phyloP scores from a whole-genome alignment of 2,888 invertebrate species.

The Cryptus viduatorius region DNA sequence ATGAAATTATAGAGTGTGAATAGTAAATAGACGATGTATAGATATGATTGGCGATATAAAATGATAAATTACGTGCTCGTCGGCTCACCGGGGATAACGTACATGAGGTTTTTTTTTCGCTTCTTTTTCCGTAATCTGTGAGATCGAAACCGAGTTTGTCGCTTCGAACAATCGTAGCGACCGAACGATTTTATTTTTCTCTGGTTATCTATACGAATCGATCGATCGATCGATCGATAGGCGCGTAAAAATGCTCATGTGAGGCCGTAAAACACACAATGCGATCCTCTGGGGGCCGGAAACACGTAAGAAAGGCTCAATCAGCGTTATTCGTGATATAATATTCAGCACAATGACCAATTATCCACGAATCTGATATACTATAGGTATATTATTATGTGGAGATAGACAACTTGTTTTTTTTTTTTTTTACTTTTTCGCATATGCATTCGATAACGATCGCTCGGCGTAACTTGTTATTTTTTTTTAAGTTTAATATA shows the following conservation, averaged over 20 bases:
- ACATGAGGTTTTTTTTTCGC: conserved; percentile 5
- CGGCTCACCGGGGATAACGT: conserved; percentile 48
- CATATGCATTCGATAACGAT: conserved; percentile 37
- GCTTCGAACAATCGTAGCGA: conserved; percentile 2
- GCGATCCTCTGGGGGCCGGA: conserved; percentile 28
- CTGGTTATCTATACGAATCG: conserved; percentile 7
- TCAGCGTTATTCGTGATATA: conserved; percentile 39
- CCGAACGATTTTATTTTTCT: conserved; percentile 7
- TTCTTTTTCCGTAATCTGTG: not conserved
- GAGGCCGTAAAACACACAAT: conserved; percentile 23
- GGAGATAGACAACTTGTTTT: conserved; percentile 53
- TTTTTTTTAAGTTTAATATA: conserved; percentile 61
- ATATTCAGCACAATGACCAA: conserved; percentile 53
- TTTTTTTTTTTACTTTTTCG: conserved; percentile 2
- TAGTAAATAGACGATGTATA: conserved; percentile 64
- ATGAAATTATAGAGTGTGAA: conserved; percentile 69
- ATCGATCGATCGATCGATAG: conserved; percentile 42
- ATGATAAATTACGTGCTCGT: conserved; percentile 57
- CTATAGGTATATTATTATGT: conserved; percentile 45
- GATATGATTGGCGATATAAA: conserved; percentile 71
- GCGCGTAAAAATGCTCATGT: not conserved
- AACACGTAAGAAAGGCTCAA: conserved; percentile 54
- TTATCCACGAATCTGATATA: conserved; percentile 46
- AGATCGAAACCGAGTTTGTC: not conserved
- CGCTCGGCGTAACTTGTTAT: conserved; percentile 32